phyloP scores from a whole-genome alignment of 1,140 invertebrate genomes.

The Procambarus clarkii region DNA sequence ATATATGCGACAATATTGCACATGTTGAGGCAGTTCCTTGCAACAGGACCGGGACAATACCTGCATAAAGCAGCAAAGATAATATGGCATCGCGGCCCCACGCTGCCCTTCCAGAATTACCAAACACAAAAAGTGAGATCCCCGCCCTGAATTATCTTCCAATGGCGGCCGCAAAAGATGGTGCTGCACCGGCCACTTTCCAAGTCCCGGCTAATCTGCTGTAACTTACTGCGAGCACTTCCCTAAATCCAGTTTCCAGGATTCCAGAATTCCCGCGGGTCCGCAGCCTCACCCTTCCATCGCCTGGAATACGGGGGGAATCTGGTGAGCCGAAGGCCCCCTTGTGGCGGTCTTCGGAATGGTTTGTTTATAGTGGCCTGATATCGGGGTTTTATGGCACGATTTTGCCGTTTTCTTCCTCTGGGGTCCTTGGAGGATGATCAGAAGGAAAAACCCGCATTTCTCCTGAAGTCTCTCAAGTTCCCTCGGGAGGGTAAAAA shows the following conservation, averaged over 20 bases:
- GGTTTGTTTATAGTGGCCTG: conserved; percentile 51
- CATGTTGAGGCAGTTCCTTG: not conserved
- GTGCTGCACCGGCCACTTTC: conserved; percentile 62
- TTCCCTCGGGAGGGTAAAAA: not conserved
- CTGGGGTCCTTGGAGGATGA: conserved; percentile 19
- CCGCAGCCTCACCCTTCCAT: conserved; percentile 59
- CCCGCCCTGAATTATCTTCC: conserved; percentile 61
- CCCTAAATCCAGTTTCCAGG: conserved; percentile 68
- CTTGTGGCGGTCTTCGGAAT: conserved; percentile 21
- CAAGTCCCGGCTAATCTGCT: conserved; percentile 61
- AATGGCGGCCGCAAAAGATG: conserved; percentile 51
- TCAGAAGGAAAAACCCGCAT: conserved; percentile 8
- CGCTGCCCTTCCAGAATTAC: conserved; percentile 40
- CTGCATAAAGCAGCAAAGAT: conserved; percentile 34
- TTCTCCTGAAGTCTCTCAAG: conserved; percentile 3
- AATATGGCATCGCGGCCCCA: conserved; percentile 14
- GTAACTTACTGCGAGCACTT: conserved; percentile 68
- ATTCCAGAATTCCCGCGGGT: conserved; percentile 63
- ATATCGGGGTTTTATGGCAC: conserved; percentile 46
- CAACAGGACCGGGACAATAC: conserved; percentile 15
- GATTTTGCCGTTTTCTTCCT: conserved; percentile 34
- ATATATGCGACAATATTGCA: not conserved
- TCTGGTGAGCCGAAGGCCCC: not conserved
- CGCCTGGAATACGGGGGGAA: conserved; percentile 52
- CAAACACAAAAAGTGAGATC: conserved; percentile 50